These are phyloP conservation scores for Drosophila parabipectinata DNA, from an alignment of 1,140 invertebrate genomes.

Conservation along the genomic window DNA sequence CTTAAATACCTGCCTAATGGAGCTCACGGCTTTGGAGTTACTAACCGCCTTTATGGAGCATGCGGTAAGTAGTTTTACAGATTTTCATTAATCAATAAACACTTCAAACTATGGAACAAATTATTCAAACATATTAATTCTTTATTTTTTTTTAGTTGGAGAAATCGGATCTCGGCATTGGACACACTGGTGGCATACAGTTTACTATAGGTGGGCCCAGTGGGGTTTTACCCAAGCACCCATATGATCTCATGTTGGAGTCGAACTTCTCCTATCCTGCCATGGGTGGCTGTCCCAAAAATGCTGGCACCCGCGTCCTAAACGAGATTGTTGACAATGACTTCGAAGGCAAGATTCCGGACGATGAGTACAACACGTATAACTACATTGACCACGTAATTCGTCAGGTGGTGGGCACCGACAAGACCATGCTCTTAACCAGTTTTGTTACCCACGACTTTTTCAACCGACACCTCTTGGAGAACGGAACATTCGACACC, in stretches of 20 bases:
- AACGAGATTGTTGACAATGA: slow-evolving; percentile 82
- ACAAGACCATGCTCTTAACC: slow-evolving; percentile 78
- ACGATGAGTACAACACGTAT: slow-evolving; percentile 72
- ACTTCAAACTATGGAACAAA: no score
- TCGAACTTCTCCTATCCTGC: slow-evolving; percentile 77
- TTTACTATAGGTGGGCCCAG: slow-evolving; percentile 82
- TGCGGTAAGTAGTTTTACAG: slow-evolving; percentile 58
- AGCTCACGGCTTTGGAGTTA: slow-evolving; percentile 67
- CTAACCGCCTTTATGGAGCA: slow-evolving; percentile 79
- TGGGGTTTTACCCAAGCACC: slow-evolving; percentile 75
- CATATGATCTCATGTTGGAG: slow-evolving; percentile 78
- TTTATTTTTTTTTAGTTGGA: slow-evolving; percentile 51
- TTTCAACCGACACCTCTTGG: slow-evolving; percentile 73
- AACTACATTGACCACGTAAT: slow-evolving; percentile 79
- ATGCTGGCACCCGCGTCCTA: slow-evolving; percentile 71
- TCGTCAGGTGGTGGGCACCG: slow-evolving; percentile 73
- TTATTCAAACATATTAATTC: background rate
- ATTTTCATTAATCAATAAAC: no score
- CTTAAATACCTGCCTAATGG: slow-evolving; percentile 75
- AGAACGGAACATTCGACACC: slow-evolving; percentile 77
- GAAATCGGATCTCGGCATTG: slow-evolving; percentile 77
- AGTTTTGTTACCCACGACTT: slow-evolving; percentile 82
- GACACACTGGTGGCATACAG: slow-evolving; percentile 80
- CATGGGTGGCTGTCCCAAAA: slow-evolving; percentile 78
- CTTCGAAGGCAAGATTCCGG: slow-evolving; percentile 77